Evolutionary conservation across 1,140 invertebrate genomes (phyloP).

Genomic region (Rhopalosiphum padi): DNA sequence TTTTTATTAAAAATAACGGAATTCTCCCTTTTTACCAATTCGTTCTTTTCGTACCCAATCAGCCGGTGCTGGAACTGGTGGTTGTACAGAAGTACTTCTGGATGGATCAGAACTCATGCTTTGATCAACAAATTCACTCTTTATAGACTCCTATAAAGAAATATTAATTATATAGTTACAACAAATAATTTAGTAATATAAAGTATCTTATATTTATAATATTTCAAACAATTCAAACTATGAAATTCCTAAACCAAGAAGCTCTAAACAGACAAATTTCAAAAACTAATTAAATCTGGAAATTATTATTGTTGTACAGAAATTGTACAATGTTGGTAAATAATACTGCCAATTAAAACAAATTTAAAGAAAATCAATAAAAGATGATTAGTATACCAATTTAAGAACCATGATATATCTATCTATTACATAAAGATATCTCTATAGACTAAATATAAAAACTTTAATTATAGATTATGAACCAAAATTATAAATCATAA

Average conservation of each 20-base stretch:
- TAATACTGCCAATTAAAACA: neutral
- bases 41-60: constrained; percentile 87
- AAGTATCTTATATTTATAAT: neutral
- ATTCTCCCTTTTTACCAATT: constrained; percentile 93
- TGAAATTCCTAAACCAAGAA: neutral
- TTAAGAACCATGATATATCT: neutral
- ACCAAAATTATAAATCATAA: too few relatives aligned
- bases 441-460: too few relatives aligned
- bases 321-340: neutral
- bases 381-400: neutral
- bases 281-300: neutral
- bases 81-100: constrained; percentile 62
- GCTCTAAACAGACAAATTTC: neutral
- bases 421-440: too few relatives aligned
- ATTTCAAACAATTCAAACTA: neutral
- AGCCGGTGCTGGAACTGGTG: constrained; percentile 69
- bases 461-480: too few relatives aligned
- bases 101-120: constrained; percentile 64
- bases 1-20: constrained; percentile 83
- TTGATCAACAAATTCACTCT: constrained; percentile 64
- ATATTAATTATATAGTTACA: neutral
- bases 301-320: neutral
- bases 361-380: neutral
- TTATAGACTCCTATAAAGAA: constrained; percentile 64
- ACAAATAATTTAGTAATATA: too few relatives aligned